Evolutionary conservation across 2,113 vertebrate genomes (phyloP).

Genomic region (Tauraco erythrolophus): DNA sequence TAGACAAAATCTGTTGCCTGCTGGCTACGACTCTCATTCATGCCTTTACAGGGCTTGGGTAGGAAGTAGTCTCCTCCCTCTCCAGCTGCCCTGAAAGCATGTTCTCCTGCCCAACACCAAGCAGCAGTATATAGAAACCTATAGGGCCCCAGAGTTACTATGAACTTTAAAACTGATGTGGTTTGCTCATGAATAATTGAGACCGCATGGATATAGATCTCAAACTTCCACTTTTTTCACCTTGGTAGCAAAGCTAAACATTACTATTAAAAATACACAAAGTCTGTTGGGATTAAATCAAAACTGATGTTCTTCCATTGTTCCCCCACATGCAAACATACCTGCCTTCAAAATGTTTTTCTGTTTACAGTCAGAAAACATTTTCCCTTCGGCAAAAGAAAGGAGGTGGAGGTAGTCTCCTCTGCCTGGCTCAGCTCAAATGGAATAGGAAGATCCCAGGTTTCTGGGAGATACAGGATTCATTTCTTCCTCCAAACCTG

Average conservation of each 20-base stretch:
- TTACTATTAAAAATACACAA: background rate
- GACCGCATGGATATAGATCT: background rate
- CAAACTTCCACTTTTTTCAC: background rate
- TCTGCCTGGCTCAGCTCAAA: background rate
- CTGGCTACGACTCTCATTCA: background rate
- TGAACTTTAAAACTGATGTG: background rate
- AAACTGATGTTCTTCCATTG: background rate
- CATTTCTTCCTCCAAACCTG: background rate
- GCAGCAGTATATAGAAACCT: background rate
- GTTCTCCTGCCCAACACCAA: background rate
- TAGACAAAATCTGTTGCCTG: background rate
- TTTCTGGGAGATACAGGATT: background rate
- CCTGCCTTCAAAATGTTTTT: background rate
- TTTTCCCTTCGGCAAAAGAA: background rate
- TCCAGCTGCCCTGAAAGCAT: background rate
- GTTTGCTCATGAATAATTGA: background rate
- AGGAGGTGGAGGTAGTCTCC: background rate
- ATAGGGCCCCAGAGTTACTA: background rate
- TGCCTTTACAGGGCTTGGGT: background rate
- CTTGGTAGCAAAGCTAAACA: background rate
- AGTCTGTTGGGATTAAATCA: background rate
- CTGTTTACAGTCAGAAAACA: background rate
- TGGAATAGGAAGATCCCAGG: background rate
- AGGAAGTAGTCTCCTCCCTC: background rate
- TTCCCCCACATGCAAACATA: background rate